These are phyloP conservation scores for Patella vulgata DNA, from an alignment of 1,140 invertebrate species.

Conservation along the genomic window DNA sequence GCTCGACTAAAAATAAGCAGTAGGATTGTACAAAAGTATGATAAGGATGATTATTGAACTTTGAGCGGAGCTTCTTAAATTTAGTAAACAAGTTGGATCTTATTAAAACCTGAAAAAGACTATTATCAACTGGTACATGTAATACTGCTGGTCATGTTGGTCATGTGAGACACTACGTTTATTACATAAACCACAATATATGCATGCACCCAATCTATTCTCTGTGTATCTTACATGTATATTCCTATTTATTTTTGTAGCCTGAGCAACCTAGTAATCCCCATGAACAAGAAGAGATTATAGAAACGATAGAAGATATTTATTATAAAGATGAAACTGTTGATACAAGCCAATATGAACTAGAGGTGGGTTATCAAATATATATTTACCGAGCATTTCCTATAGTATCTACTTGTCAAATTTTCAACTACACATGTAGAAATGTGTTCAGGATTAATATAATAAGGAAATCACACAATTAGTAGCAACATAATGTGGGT, in stretches of 20 bases:
- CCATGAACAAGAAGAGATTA: constrained; percentile 78
- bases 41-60: too few species aligned
- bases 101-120: too few species aligned
- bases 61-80: too few species aligned
- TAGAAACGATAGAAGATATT: constrained; percentile 77
- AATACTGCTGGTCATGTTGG: too few species aligned
- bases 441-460: not conserved
- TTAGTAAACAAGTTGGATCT: too few species aligned
- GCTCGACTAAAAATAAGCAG: too few species aligned
- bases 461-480: not conserved
- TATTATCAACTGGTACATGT: too few species aligned
- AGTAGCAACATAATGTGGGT: too few species aligned
- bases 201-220: too few species aligned
- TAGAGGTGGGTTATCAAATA: constrained; percentile 68
- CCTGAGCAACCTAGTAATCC: constrained; percentile 62
- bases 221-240: not conserved
- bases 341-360: constrained; percentile 76
- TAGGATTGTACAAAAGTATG: too few species aligned
- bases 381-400: not conserved
- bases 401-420: not conserved
- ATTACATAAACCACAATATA: too few species aligned
- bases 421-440: not conserved
- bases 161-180: too few species aligned
- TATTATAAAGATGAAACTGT: constrained; percentile 75
- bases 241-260: constrained; percentile 28